Base-by-base conservation (phyloP, 2,113 vertebrate genomes). In the Scomber japonicus region DNA sequence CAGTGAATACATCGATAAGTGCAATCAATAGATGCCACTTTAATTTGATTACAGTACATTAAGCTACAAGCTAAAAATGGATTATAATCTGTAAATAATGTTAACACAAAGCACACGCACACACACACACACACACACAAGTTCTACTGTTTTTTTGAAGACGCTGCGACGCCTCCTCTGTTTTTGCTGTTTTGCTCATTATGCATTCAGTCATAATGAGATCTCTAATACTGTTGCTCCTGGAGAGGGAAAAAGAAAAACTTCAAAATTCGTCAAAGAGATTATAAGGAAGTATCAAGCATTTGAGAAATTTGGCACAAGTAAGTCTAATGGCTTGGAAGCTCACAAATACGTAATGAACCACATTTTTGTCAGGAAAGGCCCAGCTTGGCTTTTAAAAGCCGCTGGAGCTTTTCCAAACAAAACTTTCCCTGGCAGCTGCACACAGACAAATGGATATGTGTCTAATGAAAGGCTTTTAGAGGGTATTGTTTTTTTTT, bases 381-480 rank as follows among this genome's bases (percentile, higher is more conserved):
- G 65, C 60, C 59, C 68, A 54, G 72, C 35, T 71, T 77, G 70
- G 83, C 83, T 89, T 86, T 91, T 93, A 81, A 89, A 75, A 87
- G 59, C 67, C 64, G 46, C 80, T 94, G 89, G 90, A 92, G 74
- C 30, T 73, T 84, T 82, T 94, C 90, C 90, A 94, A 86, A 81
- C 62, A 50, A 71, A 88, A 80, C 78, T 82, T 89, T 88, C 73
- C 63, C 89, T 91, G 88, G 87, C 89, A 88, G 72, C 83, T 67
- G 54, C 74, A 67, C 84, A 64, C 83, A 66, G 85, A 86, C 80
- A 92, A 93, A 93, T 92, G 88, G 90, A 82, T 79, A 63, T 64
- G 76, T 85, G 79, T 86, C 81, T 88, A 88, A 91, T 88, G 76
- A 92, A 86, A 89, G 85, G 90, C 93, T 94, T 93, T 94, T 94